Base-by-base conservation (phyloP, 1,140 invertebrate genomes). In the Anastrepha ludens region DNA sequence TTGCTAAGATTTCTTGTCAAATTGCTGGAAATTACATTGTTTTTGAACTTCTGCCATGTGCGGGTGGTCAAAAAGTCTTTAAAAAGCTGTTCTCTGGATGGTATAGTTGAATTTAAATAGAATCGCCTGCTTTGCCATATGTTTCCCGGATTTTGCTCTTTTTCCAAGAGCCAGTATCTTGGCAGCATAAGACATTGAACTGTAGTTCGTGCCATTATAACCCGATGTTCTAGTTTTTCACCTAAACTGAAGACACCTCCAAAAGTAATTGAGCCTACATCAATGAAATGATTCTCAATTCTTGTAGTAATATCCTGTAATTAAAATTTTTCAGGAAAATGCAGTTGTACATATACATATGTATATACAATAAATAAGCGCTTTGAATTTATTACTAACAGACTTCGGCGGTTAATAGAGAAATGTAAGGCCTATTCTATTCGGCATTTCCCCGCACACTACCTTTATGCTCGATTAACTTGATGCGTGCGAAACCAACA, bases 71-170 rank as follows among this genome's bases (percentile, higher is more conserved):
- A 78, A 88, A 94, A 95, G 50, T 94, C 90, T 2, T 94, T 70
- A 88, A 94, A 95, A 0, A 95, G 88, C 59, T 92, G 87, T 67
- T 94, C 90, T 6, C 93, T 92, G 0, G 91, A 93, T 1, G 95
- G 95, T 89, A 95, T 94, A 7, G 94, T 93, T 0, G 92, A 93
- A n/a, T 95, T 92, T 64, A 96, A 89, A 87, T 94, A 95, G n/a
- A 94, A 89, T 85, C 93, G 92, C 8, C 95, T 93, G 11, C 94
- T 92, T 85, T 94, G 94, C 95, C 95, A 95, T 50, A 95, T 94
- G 88, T 95, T 95, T n/a, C 94, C 95, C 4, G 93, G 93, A 91
- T 95, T 95, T 88, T 93, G 91, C 11, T 89, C 86, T n/a, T 94
- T 93, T 67, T 95, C 93, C 2, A 94, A 88, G 6, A 96, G 89